Evolutionary conservation across 1,140 invertebrate genomes (phyloP).

Genomic region (Pogonomyrmex barbatus): DNA sequence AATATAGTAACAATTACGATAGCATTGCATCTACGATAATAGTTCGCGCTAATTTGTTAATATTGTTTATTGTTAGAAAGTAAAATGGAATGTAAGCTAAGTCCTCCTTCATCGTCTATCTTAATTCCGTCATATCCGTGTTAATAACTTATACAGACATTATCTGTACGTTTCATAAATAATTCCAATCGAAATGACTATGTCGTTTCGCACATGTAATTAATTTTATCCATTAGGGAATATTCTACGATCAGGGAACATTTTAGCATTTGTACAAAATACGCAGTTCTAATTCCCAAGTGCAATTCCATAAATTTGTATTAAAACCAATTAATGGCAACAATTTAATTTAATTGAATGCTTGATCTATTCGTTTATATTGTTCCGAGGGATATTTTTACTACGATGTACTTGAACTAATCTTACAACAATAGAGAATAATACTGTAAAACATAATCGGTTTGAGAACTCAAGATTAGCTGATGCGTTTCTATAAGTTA

Average conservation of each 20-base stretch:
- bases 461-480: neutral
- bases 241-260: neutral
- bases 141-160: slow-evolving; percentile 10
- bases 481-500: slow-evolving; percentile 11
- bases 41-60: neutral
- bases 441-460: neutral
- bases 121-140: slow-evolving; percentile 1
- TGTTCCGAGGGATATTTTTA: neutral
- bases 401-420: slow-evolving; percentile 15
- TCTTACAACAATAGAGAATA: slow-evolving; percentile 12
- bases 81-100: neutral
- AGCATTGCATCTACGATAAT: neutral
- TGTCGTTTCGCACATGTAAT: neutral
- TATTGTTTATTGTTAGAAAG: neutral
- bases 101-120: neutral
- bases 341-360: neutral
- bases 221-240: slow-evolving; percentile 17
- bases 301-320: neutral
- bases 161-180: slow-evolving; percentile 33
- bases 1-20: neutral
- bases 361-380: neutral
- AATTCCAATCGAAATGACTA: slow-evolving; percentile 3
- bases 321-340: neutral
- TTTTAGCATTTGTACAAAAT: neutral
- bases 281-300: neutral